phyloP scores from a whole-genome alignment of 2,888 invertebrate species.

The Alviniconcha strummeri region DNA sequence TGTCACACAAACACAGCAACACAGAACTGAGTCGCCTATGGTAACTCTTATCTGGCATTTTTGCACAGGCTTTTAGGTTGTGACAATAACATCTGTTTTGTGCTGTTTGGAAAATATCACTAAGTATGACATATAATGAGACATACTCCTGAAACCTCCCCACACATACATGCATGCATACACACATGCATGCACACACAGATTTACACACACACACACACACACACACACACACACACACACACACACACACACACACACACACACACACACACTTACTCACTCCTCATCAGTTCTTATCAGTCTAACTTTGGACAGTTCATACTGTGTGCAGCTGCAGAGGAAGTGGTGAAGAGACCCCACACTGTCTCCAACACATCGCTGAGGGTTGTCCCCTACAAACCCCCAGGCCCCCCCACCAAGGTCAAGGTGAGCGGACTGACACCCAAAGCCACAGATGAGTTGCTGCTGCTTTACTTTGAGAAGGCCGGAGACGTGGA shows the following conservation, averaged over 20 bases:
- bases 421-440: slow-evolving; percentile 22
- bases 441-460: neutral
- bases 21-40: no score
- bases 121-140: no score
- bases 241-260: neutral
- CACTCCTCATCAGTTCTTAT: neutral
- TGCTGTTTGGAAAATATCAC: no score
- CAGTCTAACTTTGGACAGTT: no score
- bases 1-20: no score
- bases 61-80: no score
- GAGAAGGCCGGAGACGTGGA: slow-evolving; percentile 27
- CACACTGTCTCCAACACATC: neutral
- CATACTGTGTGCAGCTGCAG: slow-evolving; percentile 6
- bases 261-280: neutral
- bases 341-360: neutral
- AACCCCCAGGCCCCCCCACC: neutral
- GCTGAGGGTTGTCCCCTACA: slow-evolving; percentile 22
- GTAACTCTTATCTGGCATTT: no score
- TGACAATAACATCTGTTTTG: no score
- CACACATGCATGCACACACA: neutral
- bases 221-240: neutral
- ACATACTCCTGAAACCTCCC: neutral
- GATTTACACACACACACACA: neutral
- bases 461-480: slow-evolving; percentile 23
- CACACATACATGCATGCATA: neutral